Percentiles rank a stretch among this genome's conserved stretches.
These are phyloP conservation scores for Grammomys dolichurus DNA, from an alignment of 2,113 vertebrate species.

Conservation along the genomic window DNA sequence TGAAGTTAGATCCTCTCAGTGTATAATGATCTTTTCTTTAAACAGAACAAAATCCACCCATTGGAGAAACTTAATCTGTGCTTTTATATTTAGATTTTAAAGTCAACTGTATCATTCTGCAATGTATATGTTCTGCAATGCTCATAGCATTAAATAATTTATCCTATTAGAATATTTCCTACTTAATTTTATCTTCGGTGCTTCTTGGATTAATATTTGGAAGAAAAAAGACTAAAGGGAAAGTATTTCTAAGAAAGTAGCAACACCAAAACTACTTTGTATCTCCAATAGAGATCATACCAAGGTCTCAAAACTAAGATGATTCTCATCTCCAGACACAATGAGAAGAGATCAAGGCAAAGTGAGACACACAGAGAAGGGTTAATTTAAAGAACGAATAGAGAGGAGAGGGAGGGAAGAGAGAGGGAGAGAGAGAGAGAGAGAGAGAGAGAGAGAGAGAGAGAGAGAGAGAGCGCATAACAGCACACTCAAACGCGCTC, in stretches of 20 bases:
- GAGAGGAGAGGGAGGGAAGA: too few species aligned
- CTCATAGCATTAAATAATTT: constrained; percentile 3
- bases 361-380: background rate
- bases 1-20: background rate
- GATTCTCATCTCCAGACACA: background rate
- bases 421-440: too few species aligned
- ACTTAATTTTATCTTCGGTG: background rate
- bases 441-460: background rate
- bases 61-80: background rate
- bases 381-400: background rate
- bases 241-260: constrained; percentile 7
- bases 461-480: background rate
- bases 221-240: background rate
- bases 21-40: background rate
- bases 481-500: background rate
- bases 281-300: constrained; percentile 1
- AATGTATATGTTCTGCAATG: background rate
- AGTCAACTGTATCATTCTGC: background rate
- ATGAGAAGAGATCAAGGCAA: background rate
- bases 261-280: background rate
- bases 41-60: constrained; percentile 18
- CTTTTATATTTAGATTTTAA: constrained; percentile 11
- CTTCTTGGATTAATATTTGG: constrained; percentile 3
- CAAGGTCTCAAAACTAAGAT: background rate
- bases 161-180: background rate